A percentile compares a stretch with the other conserved stretches of the same genome.
These are phyloP conservation scores for Pipistrellus pygmaeus DNA, from an alignment of 2,797 vertebrate genomes.

Conservation along the genomic window DNA sequence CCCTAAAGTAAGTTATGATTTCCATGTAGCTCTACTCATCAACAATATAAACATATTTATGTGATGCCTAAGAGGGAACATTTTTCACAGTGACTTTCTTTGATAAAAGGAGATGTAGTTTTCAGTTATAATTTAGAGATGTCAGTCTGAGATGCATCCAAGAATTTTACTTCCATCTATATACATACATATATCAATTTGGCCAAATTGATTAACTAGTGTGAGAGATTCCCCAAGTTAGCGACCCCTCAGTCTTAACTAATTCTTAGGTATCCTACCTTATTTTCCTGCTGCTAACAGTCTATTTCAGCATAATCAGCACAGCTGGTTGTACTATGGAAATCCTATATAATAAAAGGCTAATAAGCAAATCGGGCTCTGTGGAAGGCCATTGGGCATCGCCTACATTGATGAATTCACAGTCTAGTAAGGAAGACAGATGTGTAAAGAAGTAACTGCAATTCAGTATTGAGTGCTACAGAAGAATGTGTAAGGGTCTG, in stretches of 20 bases:
- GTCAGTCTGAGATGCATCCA: not conserved
- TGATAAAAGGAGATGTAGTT: not conserved
- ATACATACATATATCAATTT: not conserved
- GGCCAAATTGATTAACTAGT: not conserved
- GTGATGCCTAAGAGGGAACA: not conserved
- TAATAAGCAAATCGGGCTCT: not conserved
- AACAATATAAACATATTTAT: conserved; percentile 5
- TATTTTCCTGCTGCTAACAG: not conserved
- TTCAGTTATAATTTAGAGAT: not conserved
- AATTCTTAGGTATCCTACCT: not conserved
- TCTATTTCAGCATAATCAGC: not conserved
- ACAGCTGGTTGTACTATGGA: not conserved
- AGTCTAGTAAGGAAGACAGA: not conserved
- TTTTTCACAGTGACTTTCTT: not conserved
- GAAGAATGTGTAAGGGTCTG: not conserved
- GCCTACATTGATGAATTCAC: not conserved
- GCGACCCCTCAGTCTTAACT: not conserved
- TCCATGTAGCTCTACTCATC: conserved; percentile 3
- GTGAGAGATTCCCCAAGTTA: not conserved
- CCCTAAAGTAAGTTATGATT: conserved; percentile 19
- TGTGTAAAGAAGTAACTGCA: not conserved
- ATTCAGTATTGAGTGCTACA: not conserved
- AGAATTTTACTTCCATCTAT: not conserved
- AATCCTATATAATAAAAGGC: not conserved
- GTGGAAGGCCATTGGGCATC: not conserved